phyloP scores from a whole-genome alignment of 2,797 vertebrate genomes.

The Crocidura indochinensis region DNA sequence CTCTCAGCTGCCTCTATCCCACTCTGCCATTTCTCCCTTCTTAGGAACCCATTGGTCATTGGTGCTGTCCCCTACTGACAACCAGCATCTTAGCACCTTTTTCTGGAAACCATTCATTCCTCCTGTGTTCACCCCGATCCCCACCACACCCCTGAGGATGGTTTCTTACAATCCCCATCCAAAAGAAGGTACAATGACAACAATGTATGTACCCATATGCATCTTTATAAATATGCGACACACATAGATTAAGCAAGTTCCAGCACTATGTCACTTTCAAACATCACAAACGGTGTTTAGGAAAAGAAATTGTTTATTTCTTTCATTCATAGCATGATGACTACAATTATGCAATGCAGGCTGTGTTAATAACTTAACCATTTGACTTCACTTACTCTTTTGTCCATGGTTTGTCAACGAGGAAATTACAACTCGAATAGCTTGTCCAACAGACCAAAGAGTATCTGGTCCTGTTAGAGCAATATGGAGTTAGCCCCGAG shows the following conservation, averaged over 20 bases:
- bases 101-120: background rate
- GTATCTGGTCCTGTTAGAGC: background rate
- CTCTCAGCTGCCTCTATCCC: background rate
- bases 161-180: background rate
- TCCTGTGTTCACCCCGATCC: background rate
- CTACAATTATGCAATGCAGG: background rate
- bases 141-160: background rate
- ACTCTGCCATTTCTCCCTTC: background rate
- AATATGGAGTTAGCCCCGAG: background rate
- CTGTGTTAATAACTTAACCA: slow-evolving; percentile 31
- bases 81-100: background rate
- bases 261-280: background rate
- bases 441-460: background rate
- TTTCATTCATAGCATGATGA: background rate
- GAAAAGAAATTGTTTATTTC: background rate
- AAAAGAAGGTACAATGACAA: background rate
- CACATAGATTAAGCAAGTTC: background rate
- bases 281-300: background rate
- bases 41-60: background rate
- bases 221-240: background rate
- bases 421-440: slow-evolving; percentile 46
- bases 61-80: background rate
- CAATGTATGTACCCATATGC: background rate
- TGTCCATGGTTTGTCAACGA: slow-evolving; percentile 46
- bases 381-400: slow-evolving; percentile 39